Evolutionary conservation across 1,140 invertebrate species (phyloP).

Genomic region (Microplitis mediator): DNA sequence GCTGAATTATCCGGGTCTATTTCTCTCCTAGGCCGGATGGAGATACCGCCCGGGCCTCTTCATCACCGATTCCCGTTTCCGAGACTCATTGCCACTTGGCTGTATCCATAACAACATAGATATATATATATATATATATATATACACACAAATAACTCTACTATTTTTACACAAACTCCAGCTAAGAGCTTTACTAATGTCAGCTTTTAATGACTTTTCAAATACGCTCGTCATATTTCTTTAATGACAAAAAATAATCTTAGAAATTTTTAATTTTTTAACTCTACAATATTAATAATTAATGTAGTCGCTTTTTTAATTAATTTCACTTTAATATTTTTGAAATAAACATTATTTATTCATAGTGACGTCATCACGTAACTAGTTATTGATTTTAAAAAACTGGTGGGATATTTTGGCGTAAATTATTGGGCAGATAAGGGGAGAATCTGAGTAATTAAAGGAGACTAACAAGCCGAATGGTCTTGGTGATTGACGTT

Average conservation of each 20-base stretch:
- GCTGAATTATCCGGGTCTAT: conserved; percentile 13
- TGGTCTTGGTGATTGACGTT: no score
- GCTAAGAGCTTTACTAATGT: neutral
- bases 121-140: conserved; percentile 13
- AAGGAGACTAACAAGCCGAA: no score
- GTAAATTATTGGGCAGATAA: no score
- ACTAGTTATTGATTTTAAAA: no score
- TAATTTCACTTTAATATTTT: no score
- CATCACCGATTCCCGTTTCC: neutral
- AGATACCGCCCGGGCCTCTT: neutral
- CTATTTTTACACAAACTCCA: neutral
- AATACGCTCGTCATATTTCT: neutral
- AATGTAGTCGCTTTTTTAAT: no score
- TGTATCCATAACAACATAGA: neutral
- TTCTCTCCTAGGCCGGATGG: conserved; percentile 2
- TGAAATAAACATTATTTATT: no score
- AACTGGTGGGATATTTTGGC: no score
- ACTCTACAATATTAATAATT: no score
- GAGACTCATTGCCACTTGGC: conserved; percentile 18
- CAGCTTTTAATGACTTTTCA: neutral
- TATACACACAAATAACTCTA: neutral
- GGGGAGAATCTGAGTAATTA: no score
- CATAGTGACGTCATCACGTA: no score
- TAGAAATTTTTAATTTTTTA: neutral
- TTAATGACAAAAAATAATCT: neutral